Base-by-base conservation (phyloP, 2,797 vertebrate species). In the Cossypha caffra region DNA sequence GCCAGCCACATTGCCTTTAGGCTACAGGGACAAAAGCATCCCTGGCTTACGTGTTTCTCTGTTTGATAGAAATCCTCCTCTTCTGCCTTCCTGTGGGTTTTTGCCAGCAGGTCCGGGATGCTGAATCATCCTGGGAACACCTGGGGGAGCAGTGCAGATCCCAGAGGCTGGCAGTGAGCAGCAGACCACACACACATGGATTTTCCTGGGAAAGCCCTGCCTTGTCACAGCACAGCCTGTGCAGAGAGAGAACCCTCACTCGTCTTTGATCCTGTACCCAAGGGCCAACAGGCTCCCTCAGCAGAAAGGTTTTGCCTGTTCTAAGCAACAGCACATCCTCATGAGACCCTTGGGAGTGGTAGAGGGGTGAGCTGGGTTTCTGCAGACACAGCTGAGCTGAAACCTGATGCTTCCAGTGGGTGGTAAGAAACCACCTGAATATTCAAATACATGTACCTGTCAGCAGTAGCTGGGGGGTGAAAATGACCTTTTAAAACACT, bases 141-240 rank as follows among this genome's bases (percentile, higher is more conserved):
- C 24, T 6, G 23, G 7, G 40, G 17, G 40, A 35, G 43, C 77
- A 51, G 50, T 0, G 9, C 38, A 12, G 17, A 10, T 6, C 2
- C 2, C 4, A 0, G 0, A 0, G 55, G 33, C 26, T 37, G 9
- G 26, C 23, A 6, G 31, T 5, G 29, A 62, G 11, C 10, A 1
- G 26, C 20, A n/a, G 52, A 23, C 7, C 0, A 0, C n/a, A 8
- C 0, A 0, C 28, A 9, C 43, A 6, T 0, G 1, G 1, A 2
- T 35, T 57, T 10, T 40, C 10, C 79, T 15, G 50, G 55, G 45
- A 51, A 81, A 71, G 7, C 18, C 14, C 15, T 1, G 0, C 13
- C 35, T 33, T 26, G 38, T 16, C 37, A 55, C 58, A 64, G 55
- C 31, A 42, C 7, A 31, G 58, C 10, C 29, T 9, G 17, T 6